phyloP scores from a whole-genome alignment of 2,888 invertebrate genomes.

The Metopia argyrocephala region DNA sequence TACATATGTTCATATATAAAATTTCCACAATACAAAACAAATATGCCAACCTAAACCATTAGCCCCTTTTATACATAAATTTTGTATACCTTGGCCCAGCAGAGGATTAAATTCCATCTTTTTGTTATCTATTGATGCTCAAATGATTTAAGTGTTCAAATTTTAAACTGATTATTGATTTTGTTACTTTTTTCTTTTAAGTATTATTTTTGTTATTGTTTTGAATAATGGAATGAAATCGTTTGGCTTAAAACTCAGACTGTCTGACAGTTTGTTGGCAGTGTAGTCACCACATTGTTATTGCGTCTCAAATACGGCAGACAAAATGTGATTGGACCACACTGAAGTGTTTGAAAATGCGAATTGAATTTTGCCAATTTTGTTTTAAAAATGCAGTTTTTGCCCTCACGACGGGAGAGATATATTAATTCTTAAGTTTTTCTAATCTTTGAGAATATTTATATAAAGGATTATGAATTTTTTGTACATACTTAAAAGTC shows the following conservation, averaged over 20 bases:
- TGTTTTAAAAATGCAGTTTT: background rate
- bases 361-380: background rate
- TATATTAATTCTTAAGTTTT: background rate
- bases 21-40: slow-evolving; percentile 1
- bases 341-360: background rate
- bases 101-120: background rate
- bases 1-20: no score
- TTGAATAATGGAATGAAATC: no score
- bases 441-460: background rate
- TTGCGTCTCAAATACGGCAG: background rate
- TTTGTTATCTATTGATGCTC: background rate
- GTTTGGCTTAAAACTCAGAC: background rate
- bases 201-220: background rate
- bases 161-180: slow-evolving; percentile 33
- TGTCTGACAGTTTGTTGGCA: background rate
- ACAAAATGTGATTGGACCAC: background rate
- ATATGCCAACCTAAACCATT: background rate
- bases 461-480: background rate
- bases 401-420: background rate
- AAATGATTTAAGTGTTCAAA: slow-evolving; percentile 30
- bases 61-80: background rate
- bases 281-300: background rate
- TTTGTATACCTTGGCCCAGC: background rate
- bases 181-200: background rate
- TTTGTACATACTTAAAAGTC: background rate